Conservation (phyloP, 2,797 vertebrate species). For the Synanceia verrucosa region DNA sequence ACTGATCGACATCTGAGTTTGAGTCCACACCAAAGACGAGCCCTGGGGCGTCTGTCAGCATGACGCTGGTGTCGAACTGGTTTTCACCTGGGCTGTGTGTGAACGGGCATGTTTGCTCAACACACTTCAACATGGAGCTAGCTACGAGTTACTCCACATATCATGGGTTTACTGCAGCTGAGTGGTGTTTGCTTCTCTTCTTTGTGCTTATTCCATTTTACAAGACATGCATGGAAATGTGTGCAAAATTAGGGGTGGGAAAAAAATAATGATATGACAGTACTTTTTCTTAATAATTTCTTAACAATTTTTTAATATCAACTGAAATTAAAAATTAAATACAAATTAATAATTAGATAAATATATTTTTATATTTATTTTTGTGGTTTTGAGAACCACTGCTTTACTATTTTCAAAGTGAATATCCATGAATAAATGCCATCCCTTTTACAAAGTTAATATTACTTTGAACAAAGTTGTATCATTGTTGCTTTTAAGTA, state of each 20-base stretch:
- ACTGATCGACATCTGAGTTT: too few relatives aligned
- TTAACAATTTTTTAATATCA: too few relatives aligned
- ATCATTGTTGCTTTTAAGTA: neutral
- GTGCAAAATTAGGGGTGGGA: too few relatives aligned
- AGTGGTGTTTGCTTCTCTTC: too few relatives aligned
- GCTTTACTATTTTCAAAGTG: neutral
- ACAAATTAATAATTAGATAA: too few relatives aligned
- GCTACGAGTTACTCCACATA: neutral
- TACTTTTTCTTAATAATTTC: too few relatives aligned
- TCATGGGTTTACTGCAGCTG: too few relatives aligned
- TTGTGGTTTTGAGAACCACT: neutral
- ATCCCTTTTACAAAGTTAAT: neutral
- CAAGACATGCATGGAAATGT: too few relatives aligned
- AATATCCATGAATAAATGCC: neutral
- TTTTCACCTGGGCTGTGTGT: conserved; percentile 28
- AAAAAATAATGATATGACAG: too few relatives aligned
- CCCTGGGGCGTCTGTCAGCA: neutral
- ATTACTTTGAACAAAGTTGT: neutral
- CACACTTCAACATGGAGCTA: neutral
- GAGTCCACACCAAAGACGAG: neutral
- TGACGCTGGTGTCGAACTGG: neutral
- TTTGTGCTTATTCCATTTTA: too few relatives aligned
- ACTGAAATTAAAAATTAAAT: too few relatives aligned
- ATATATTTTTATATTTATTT: neutral
- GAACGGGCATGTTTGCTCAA: conserved; percentile 15